These are phyloP conservation scores for Antheraea pernyi DNA, from an alignment of 1,140 invertebrate genomes.

Conservation along the genomic window DNA sequence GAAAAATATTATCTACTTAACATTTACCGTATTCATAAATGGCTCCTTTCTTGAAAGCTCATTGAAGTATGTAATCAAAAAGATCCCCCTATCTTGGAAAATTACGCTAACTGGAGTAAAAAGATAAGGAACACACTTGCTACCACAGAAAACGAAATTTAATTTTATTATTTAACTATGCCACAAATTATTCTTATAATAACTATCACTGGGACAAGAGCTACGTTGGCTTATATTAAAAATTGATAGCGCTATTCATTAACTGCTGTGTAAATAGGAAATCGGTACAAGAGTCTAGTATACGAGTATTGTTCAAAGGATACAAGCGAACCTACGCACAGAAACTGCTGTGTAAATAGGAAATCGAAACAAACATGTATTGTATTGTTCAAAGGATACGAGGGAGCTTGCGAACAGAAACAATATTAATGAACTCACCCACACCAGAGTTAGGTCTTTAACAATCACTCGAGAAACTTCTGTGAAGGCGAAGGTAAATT, in stretches of 20 bases:
- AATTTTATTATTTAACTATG: neutral
- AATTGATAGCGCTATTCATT: slow-evolving; percentile 21
- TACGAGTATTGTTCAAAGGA: slow-evolving; percentile 27
- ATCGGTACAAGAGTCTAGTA: slow-evolving; percentile 25
- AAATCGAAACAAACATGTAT: slow-evolving; percentile 29
- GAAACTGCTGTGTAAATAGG: slow-evolving; percentile 40
- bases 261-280: slow-evolving; percentile 40
- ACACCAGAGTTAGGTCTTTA: slow-evolving; percentile 24
- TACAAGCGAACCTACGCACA: slow-evolving; percentile 18
- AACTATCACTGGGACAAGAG: neutral
- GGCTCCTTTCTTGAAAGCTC: neutral
- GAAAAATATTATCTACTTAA: neutral
- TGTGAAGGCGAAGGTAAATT: slow-evolving; percentile 23
- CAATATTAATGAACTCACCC: slow-evolving; percentile 27
- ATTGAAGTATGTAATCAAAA: slow-evolving; percentile 25
- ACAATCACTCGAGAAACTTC: slow-evolving; percentile 24
- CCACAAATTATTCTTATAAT: neutral
- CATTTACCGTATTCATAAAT: neutral
- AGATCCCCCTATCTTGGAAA: slow-evolving; percentile 18
- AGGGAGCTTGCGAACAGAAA: slow-evolving; percentile 19
- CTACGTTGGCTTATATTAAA: neutral
- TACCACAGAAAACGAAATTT: slow-evolving; percentile 26
- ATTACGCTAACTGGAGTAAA: slow-evolving; percentile 23
- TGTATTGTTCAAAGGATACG: slow-evolving; percentile 28
- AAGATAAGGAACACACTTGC: slow-evolving; percentile 21